These are phyloP conservation scores for Agrilus biguttatus DNA, from an alignment of 2,888 invertebrate species.

Conservation along the genomic window DNA sequence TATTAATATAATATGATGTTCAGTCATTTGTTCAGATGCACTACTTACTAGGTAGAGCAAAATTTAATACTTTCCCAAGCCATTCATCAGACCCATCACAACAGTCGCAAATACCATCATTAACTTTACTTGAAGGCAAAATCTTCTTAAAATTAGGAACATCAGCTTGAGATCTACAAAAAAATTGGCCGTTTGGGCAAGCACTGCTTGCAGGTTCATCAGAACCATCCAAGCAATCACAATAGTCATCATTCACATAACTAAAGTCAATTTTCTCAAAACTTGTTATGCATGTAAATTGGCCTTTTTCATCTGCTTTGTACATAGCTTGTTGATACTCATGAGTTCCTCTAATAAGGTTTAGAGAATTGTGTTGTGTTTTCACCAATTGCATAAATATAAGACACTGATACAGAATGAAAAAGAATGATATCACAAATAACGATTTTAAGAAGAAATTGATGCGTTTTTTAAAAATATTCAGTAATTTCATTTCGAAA, in stretches of 20 bases:
- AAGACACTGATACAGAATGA: slow-evolving; percentile 13
- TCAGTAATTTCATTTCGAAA: too few species aligned
- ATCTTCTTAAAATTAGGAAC: slow-evolving; percentile 25
- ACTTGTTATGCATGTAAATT: slow-evolving; percentile 34
- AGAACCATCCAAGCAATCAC: slow-evolving; percentile 68
- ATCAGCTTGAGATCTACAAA: slow-evolving; percentile 51
- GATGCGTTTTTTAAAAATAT: slow-evolving; percentile 7
- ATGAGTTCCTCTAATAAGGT: slow-evolving; percentile 31
- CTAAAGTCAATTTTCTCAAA: slow-evolving; percentile 36
- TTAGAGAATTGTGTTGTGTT: slow-evolving; percentile 1
- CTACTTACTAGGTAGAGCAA: slow-evolving; percentile 7
- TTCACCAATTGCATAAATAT: slow-evolving; percentile 13
- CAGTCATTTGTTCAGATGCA: background rate
- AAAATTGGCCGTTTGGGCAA: slow-evolving; percentile 71
- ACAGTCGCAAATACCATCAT: slow-evolving; percentile 90
- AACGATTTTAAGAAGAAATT: slow-evolving; percentile 12
- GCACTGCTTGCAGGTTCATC: slow-evolving; percentile 82
- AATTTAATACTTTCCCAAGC: slow-evolving; percentile 20
- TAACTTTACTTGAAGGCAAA: slow-evolving; percentile 68
- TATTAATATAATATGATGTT: background rate
- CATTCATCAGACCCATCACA: slow-evolving; percentile 88
- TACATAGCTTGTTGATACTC: slow-evolving; percentile 29
- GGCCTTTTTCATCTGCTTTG: slow-evolving; percentile 27
- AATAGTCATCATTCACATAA: slow-evolving; percentile 69
- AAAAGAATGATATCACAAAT: slow-evolving; percentile 9